Conservation (phyloP, 1,140 invertebrate species). For the Sminthurides bifidus region DNA sequence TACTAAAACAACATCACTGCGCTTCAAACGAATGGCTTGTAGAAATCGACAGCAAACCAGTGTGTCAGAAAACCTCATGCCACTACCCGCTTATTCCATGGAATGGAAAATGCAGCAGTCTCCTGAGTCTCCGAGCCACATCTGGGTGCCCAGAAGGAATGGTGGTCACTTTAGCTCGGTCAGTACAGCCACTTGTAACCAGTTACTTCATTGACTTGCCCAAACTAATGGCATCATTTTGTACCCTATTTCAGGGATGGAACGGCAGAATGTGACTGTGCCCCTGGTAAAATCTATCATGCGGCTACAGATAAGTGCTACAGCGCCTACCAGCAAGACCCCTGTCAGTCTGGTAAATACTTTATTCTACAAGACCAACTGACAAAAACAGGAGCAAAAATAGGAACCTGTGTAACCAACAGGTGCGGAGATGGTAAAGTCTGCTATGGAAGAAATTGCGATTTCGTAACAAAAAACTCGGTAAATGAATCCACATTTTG, state of each 20-base stretch:
- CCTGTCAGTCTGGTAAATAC: slow-evolving; percentile 2
- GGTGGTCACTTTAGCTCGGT: slow-evolving; percentile 14
- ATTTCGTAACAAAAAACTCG: too few relatives aligned
- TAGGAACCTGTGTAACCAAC: background rate
- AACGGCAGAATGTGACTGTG: slow-evolving; percentile 20
- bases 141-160: slow-evolving; percentile 11
- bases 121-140: background rate
- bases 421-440: background rate
- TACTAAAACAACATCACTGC: slow-evolving; percentile 11
- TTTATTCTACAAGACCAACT: background rate
- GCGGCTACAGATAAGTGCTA: slow-evolving; percentile 17
- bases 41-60: slow-evolving; percentile 7
- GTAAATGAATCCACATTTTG: too few relatives aligned
- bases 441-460: too few relatives aligned
- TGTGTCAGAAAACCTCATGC: slow-evolving; percentile 9
- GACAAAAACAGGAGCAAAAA: background rate
- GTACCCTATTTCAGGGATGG: slow-evolving; percentile 12
- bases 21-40: slow-evolving; percentile 10
- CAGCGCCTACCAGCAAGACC: slow-evolving; percentile 12
- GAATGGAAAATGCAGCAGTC: background rate
- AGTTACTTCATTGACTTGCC: background rate
- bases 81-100: background rate
- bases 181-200: background rate
- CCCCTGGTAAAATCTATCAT: slow-evolving; percentile 6
- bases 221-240: background rate